Evolutionary conservation across 1,140 invertebrate species (phyloP), one percentile per base, ranked within the genome.

Genomic region (Rhagoletis zephyria): DNA sequence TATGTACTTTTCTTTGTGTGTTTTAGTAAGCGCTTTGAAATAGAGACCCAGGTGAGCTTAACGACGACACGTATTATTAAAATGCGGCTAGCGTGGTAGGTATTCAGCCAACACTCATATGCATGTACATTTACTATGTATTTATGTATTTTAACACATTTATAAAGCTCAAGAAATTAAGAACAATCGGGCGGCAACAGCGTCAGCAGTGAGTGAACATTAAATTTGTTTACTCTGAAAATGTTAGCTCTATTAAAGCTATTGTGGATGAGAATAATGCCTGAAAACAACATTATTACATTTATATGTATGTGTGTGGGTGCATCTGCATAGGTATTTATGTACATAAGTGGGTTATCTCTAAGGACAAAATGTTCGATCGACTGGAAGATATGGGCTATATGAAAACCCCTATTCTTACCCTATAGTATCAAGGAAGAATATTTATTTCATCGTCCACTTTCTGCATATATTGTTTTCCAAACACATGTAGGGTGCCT

Each of bases 181-280:
- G 74, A n/a, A 56, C 74, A 81, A 10, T 56, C 16, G 48, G 19
- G 70, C 48, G 42, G 42, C 30, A 74, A 40, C 1, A 70, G 30
- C 65, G 9, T 2, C 67, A 74, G 51, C 61, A 63, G 61, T 63
- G n/a, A 30, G 30, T 30, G 48, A 51, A 81, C 51, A 59, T 56
- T 81, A 81, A 81, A 81, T 81, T 81, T 81, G n/a, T 81, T 81
- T 81, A 81, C 48, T 81, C 48, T 81, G 30, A 81, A 81, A 59
- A 81, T 56, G 74, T 81, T 81, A 56, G 74, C 48, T 56, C 74
- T 81, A 81, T 30, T 51, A 51, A 81, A 16, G 5, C 4, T 56
- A 9, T 12, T 74, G 67, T 48, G 67, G 12, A 14, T 12, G 14
- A 3, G 67, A 14, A 74, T 45, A 74, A 42, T 45, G 67, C 45